Evolutionary conservation across 2,797 vertebrate species (phyloP), one percentile per base, ranked within the genome.

Genomic region (Schizopygopsis pylzovi): DNA sequence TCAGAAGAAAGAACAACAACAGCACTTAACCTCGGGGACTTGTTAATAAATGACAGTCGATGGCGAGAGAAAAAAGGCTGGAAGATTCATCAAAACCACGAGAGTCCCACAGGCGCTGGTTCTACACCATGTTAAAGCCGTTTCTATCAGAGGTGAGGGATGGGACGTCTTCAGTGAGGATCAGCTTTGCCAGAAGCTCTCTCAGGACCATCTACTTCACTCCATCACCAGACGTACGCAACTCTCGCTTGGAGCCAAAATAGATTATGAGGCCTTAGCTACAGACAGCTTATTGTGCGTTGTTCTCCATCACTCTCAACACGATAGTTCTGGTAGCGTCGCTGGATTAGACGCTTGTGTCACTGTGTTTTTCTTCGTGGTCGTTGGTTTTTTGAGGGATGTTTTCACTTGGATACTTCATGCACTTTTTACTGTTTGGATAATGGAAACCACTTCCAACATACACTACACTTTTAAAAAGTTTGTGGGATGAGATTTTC

Each of bases 201-300:
- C 81, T 45, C n/a, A 87, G 52, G 75, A 83, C 54, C 56, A 49
- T 79, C 81, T 72, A 47, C 41, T 52, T 39, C 45, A 28, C 79
- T 79, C 79, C 45, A 81, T 86, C 79, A 79, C 41, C 41, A 79
- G 59, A 75, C 15, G 49, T 18, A 86, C 20, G 61, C 41, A 81
- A 9, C 49, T 47, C 49, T 67, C 86, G 56, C 84, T 49, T 6
- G 16, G 71, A 85, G 85, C 5, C n/a, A 41, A 22, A 81, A 89
- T 88, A 84, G 87, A 90, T 90, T 79, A 82, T 16, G 28, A 82
- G 79, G 87, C 77, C 75, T 89, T 79, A 85, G 82, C 77, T 79
- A 77, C 83, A 85, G 85, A 85, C 81, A 86, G 83, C 84, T 67
- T 73, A 76, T 84, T 86, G 83, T 49, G 81, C 79, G 83, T 83